Base-by-base conservation (phyloP, 2,113 vertebrate species). In the Scolopax mira region DNA sequence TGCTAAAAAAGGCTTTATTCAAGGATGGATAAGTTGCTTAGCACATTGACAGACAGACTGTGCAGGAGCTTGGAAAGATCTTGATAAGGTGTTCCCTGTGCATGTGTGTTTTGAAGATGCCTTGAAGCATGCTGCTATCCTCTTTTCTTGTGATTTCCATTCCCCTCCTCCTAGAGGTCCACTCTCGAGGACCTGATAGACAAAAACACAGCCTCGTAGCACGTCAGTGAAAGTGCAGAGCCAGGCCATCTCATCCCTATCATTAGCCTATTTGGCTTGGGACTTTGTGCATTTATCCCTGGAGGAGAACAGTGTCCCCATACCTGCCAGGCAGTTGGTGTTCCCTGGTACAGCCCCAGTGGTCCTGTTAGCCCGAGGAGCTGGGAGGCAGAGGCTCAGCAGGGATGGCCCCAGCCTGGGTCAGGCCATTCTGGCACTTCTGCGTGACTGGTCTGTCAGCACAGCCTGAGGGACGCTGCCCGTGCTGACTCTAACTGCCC, bases 401-500 rank as follows among this genome's bases (percentile, higher is more conserved):
- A 33, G 44, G 31, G 75, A 13, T 35, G 73, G 39, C 22, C 75
- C 21, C 13, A 7, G 65, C 21, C 46, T 79, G 70, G 74, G 57
- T 91, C 89, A 95, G 78, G 31, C 31, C 62, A 70, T 54, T 49
- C 83, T 72, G 89, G 62, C 60, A 64, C 27, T 72, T 35, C 57
- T 49, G 19, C 13, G 1, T 27, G 64, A 51, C 51, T 4, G 1
- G 11, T n/a, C 60, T 79, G 52, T 91, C 57, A 58, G 11, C 3
- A 24, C 30, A 65, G 51, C 55, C 72, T 2, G 2, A 65, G 60
- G 35, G 79, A 62, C 0, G 3, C 69, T 66, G 62, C 74, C 90
- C 82, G 2, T 2, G 3, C 52, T 78, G 19, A 37, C 25, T 85
- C 67, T 44, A 28, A 10, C 55, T 82, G 77, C 30, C 31, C 27